Evolutionary conservation across 2,113 vertebrate species (phyloP).

Genomic region (Solea solea): DNA sequence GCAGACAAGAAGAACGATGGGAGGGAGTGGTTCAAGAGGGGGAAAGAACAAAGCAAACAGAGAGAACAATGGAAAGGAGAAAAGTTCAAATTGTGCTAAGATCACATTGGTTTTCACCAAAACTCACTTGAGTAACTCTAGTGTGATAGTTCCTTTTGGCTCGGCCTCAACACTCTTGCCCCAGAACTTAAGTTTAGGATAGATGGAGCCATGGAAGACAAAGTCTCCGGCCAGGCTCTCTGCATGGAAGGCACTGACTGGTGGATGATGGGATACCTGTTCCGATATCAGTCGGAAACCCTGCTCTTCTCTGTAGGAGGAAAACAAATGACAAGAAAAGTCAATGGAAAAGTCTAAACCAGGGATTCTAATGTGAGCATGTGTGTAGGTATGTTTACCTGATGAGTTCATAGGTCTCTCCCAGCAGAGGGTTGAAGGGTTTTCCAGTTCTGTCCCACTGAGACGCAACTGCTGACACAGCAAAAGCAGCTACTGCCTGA

Average conservation of each 20-base stretch:
- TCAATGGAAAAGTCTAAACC: background rate
- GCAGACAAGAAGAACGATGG: background rate
- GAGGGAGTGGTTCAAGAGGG: too few relatives aligned
- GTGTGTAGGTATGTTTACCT: constrained; percentile 44
- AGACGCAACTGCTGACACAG: constrained; percentile 74
- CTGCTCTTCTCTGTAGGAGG: constrained; percentile 60
- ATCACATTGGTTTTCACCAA: background rate
- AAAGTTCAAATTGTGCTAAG: background rate
- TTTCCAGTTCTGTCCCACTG: constrained; percentile 79
- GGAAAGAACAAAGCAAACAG: background rate
- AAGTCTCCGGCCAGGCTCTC: constrained; percentile 71
- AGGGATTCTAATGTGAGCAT: background rate
- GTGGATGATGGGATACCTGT: constrained; percentile 76
- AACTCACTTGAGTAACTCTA: constrained; percentile 69
- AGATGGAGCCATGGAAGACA: constrained; percentile 72
- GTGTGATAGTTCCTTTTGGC: constrained; percentile 72
- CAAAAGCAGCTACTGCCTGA: constrained; percentile 75
- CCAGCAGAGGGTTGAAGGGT: constrained; percentile 75
- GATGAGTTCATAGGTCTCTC: constrained; percentile 72
- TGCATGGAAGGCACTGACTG: constrained; percentile 74
- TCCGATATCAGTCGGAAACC: constrained; percentile 69
- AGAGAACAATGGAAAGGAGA: background rate
- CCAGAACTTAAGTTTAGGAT: constrained; percentile 77
- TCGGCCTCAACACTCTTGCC: constrained; percentile 74
- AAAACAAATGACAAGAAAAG: background rate